Percentiles rank a stretch among this genome's conserved stretches.
Evolutionary conservation across 2,888 invertebrate species (phyloP).

Genomic region (Meta bourneti): DNA sequence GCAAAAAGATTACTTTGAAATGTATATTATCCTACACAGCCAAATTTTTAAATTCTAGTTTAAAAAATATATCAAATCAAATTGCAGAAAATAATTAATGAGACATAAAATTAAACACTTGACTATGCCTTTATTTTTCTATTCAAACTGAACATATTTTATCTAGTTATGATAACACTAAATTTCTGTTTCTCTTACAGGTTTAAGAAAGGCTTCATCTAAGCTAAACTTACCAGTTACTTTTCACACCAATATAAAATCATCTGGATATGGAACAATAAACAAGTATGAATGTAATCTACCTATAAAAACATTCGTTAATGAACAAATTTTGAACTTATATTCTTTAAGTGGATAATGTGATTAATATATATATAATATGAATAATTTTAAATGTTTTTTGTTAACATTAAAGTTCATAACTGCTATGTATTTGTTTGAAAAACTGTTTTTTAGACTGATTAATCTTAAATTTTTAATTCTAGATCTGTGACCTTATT

Average conservation of each 20-base stretch:
- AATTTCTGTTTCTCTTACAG: constrained; percentile 5
- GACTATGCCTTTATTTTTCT: no score
- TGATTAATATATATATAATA: background rate
- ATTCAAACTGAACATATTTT: no score
- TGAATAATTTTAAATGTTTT: background rate
- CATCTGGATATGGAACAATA: constrained; percentile 68
- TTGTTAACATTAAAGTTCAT: background rate
- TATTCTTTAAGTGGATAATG: background rate
- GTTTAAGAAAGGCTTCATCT: constrained; percentile 18
- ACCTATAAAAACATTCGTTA: background rate
- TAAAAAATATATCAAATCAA: no score
- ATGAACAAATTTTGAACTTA: no score
- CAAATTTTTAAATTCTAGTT: no score
- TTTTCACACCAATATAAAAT: constrained; percentile 62
- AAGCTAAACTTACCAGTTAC: constrained; percentile 54
- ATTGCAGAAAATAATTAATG: no score
- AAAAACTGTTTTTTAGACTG: background rate
- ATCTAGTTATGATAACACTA: background rate
- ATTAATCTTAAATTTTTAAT: background rate
- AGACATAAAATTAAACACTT: no score
- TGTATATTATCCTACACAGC: no score
- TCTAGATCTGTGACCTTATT: constrained; percentile 30
- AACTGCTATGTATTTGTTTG: background rate
- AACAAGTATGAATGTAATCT: constrained; percentile 38
- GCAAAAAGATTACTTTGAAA: no score